Conservation (phyloP, 2,888 invertebrate species). For the Plagodis pulveraria region DNA sequence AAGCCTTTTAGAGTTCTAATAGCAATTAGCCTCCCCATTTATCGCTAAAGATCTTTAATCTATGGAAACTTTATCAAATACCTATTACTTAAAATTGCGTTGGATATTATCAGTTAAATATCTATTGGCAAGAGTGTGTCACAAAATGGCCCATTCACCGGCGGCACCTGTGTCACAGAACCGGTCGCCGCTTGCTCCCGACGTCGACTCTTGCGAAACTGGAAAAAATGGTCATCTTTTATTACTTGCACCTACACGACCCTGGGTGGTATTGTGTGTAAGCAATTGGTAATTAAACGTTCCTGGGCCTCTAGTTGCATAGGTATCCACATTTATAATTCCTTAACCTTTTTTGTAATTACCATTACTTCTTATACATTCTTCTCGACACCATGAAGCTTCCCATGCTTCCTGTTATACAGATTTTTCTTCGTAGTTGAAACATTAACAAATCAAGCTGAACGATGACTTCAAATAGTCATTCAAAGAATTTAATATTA, state of each 20-base stretch:
- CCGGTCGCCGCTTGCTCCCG: conserved; percentile 70
- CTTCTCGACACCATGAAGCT: neutral
- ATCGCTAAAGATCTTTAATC: conserved; percentile 7
- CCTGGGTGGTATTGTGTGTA: conserved; percentile 40
- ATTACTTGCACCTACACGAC: conserved; percentile 56
- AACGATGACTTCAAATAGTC: conserved; percentile 14
- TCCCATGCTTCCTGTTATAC: conserved; percentile 4
- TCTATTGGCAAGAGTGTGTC: conserved; percentile 55
- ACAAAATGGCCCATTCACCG: conserved; percentile 61
- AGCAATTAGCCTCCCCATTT: conserved; percentile 20
- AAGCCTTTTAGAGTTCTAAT: conserved; percentile 3
- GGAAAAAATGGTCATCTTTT: conserved; percentile 62
- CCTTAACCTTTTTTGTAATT: no score
- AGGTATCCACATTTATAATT: conserved; percentile 4
- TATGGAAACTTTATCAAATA: conserved; percentile 2
- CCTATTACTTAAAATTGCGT: conserved; percentile 37
- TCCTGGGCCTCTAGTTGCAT: conserved; percentile 38
- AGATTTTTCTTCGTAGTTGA: conserved; percentile 34
- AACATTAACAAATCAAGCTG: conserved; percentile 7
- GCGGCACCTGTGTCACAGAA: conserved; percentile 71
- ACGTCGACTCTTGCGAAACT: conserved; percentile 68
- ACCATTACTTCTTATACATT: neutral
- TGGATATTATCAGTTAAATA: conserved; percentile 54
- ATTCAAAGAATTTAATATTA: conserved; percentile 17
- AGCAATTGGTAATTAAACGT: conserved; percentile 52